These are phyloP conservation scores for Eospalax fontanierii DNA, from an alignment of 2,797 vertebrate species.

Conservation along the genomic window DNA sequence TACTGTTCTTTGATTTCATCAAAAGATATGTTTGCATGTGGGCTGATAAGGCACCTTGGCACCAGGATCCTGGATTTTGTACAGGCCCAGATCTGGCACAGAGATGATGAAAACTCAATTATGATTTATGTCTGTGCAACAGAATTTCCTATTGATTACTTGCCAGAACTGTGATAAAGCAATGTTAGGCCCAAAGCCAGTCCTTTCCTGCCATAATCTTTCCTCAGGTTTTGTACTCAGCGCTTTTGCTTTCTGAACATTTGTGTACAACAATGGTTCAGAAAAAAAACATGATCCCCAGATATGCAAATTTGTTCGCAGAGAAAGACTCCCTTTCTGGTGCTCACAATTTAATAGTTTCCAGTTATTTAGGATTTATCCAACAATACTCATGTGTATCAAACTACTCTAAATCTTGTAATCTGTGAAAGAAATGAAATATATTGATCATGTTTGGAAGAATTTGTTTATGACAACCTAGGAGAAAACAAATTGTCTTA, in stretches of 20 bases:
- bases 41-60: slow-evolving; percentile 87
- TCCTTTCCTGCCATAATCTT: slow-evolving; percentile 79
- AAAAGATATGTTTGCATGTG: slow-evolving; percentile 85
- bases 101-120: slow-evolving; percentile 90
- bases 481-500: slow-evolving; percentile 30
- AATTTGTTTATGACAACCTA: slow-evolving; percentile 18
- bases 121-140: slow-evolving; percentile 91
- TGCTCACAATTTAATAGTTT: slow-evolving; percentile 32
- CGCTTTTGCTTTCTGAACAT: slow-evolving; percentile 85
- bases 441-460: slow-evolving; percentile 3
- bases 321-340: slow-evolving; percentile 65
- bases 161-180: slow-evolving; percentile 91
- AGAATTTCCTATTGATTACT: slow-evolving; percentile 91
- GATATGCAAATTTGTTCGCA: slow-evolving; percentile 74
- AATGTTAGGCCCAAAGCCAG: slow-evolving; percentile 89
- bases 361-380: slow-evolving; percentile 28
- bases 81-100: slow-evolving; percentile 88
- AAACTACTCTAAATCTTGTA: slow-evolving; percentile 30
- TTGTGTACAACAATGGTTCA: slow-evolving; percentile 81
- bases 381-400: slow-evolving; percentile 26
- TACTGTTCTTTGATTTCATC: slow-evolving; percentile 83
- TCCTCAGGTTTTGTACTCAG: slow-evolving; percentile 81
- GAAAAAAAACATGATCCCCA: slow-evolving; percentile 81
- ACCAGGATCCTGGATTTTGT: slow-evolving; percentile 85
- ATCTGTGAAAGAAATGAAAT: slow-evolving; percentile 54